Conservation (phyloP, 2,888 invertebrate genomes). For the Volucella inanis region DNA sequence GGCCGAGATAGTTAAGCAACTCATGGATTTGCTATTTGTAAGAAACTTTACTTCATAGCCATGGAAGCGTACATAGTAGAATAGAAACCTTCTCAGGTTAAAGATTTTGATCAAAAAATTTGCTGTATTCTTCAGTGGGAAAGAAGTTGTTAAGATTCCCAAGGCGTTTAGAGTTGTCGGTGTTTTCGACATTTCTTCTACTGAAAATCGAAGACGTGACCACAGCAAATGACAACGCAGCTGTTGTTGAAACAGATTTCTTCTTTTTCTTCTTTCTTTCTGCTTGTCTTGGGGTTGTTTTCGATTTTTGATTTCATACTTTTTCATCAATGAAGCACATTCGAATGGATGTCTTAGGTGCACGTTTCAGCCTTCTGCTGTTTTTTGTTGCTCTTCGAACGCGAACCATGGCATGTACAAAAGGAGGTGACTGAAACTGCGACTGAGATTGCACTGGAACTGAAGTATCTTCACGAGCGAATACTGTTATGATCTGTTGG, state of each 20-base stretch:
- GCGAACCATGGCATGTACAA: constrained; percentile 35
- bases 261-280: constrained; percentile 79
- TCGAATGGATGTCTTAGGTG: constrained; percentile 31
- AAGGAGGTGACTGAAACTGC: background rate
- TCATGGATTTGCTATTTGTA: constrained; percentile 47
- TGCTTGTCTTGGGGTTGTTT: background rate
- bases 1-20: constrained; percentile 61
- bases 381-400: constrained; percentile 10
- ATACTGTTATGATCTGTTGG: constrained; percentile 43
- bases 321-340: constrained; percentile 42
- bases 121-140: constrained; percentile 75
- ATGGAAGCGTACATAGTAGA: constrained; percentile 15
- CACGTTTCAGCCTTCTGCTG: constrained; percentile 8
- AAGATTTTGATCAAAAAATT: constrained; percentile 70
- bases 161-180: constrained; percentile 64
- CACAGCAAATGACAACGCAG: constrained; percentile 87
- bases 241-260: constrained; percentile 87
- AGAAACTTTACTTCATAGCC: constrained; percentile 13
- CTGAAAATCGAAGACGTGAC: constrained; percentile 84
- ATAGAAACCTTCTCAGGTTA: constrained; percentile 28
- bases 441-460: background rate
- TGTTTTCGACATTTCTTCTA: constrained; percentile 83
- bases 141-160: constrained; percentile 76
- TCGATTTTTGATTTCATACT: background rate
- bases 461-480: constrained; percentile 15